phyloP scores from a whole-genome alignment of 2,113 vertebrate species.

The Anguilla rostrata region DNA sequence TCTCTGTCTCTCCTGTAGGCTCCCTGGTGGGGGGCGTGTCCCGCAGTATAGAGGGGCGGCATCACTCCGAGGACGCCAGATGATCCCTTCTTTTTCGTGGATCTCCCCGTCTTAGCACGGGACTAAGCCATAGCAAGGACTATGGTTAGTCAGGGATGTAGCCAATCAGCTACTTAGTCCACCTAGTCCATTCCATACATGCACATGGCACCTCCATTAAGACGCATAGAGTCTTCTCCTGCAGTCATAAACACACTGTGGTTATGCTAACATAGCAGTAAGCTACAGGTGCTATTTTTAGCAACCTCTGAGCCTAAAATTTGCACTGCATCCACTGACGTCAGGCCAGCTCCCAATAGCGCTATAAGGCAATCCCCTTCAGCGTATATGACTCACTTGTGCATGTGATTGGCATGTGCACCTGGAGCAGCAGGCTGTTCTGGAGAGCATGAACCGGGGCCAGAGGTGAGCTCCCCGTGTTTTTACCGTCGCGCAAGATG shows the following conservation, averaged over 20 bases:
- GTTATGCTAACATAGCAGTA: neutral
- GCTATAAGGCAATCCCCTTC: too few relatives aligned
- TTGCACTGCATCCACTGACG: too few relatives aligned
- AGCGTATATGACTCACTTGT: too few relatives aligned
- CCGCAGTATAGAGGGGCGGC: too few relatives aligned
- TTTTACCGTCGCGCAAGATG: neutral
- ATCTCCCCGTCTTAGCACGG: too few relatives aligned
- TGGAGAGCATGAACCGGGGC: neutral
- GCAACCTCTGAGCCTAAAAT: neutral
- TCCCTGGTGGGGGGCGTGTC: conserved; percentile 83
- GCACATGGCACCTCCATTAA: neutral
- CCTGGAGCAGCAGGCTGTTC: neutral
- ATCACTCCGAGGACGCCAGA: too few relatives aligned
- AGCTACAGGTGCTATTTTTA: neutral
- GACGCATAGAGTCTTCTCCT: neutral
- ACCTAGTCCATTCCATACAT: too few relatives aligned
- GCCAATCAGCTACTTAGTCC: neutral
- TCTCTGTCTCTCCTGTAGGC: conserved; percentile 60
- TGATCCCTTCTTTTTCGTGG: too few relatives aligned
- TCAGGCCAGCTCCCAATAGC: too few relatives aligned
- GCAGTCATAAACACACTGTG: neutral
- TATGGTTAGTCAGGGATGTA: too few relatives aligned
- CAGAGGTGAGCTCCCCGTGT: neutral
- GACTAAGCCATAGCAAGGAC: too few relatives aligned
- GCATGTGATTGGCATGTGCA: too few relatives aligned